A percentile compares a stretch with the other conserved stretches of the same genome.
These are phyloP conservation scores for Panzeria rudis DNA, from an alignment of 2,888 invertebrate genomes.

Conservation along the genomic window DNA sequence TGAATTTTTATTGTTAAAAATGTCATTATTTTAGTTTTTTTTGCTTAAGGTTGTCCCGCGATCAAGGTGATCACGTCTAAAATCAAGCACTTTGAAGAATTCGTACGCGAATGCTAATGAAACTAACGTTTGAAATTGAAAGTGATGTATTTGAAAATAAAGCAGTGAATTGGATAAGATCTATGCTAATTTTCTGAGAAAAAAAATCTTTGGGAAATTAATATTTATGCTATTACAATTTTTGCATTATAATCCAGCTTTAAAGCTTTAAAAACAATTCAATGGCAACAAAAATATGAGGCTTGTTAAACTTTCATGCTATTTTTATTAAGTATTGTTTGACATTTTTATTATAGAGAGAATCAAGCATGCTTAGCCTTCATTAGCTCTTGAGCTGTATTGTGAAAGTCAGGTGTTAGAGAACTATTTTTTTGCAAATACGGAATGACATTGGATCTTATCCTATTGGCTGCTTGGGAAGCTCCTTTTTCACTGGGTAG, in stretches of 20 bases:
- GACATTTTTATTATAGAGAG: too few species aligned
- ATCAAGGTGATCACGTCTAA: conserved; percentile 40
- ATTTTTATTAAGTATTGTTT: too few species aligned
- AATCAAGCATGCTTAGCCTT: too few species aligned
- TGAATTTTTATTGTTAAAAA: conserved; percentile 10
- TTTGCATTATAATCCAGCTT: not conserved
- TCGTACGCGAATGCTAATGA: conserved; percentile 33
- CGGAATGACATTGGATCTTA: too few species aligned
- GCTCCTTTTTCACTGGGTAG: too few species aligned
- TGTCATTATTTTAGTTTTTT: not conserved
- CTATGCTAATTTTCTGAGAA: not conserved
- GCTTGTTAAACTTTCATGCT: too few species aligned
- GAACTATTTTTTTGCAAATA: too few species aligned
- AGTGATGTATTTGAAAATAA: not conserved
- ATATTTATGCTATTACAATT: too few species aligned
- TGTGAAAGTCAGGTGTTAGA: too few species aligned
- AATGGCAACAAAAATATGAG: not conserved
- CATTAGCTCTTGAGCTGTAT: too few species aligned
- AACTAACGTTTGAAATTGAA: not conserved
- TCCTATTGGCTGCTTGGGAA: too few species aligned
- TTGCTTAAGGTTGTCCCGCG: conserved; percentile 19
- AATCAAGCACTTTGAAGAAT: conserved; percentile 25
- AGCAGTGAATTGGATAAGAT: not conserved
- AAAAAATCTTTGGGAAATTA: not conserved
- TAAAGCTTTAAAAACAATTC: not conserved